phyloP scores from a whole-genome alignment of 2,797 vertebrate species.

The Ctenosaura bakeri region DNA sequence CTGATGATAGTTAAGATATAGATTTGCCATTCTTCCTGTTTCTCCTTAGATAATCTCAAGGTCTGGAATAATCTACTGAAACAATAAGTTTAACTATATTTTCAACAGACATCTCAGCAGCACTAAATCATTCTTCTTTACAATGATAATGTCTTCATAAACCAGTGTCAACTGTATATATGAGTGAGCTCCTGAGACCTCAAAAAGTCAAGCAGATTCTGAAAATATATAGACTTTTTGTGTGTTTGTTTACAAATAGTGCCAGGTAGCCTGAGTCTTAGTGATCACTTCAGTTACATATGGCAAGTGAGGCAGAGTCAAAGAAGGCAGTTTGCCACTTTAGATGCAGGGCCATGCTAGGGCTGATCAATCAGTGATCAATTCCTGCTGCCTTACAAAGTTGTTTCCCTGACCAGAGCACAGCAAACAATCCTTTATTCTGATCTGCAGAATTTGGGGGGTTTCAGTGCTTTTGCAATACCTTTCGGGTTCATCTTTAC shows the following conservation, averaged over 20 bases:
- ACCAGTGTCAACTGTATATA: background rate
- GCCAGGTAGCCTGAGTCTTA: background rate
- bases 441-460: too few relatives aligned
- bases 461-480: background rate
- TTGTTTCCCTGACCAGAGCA: background rate
- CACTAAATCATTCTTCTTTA: background rate
- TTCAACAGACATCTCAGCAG: background rate
- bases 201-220: conserved; percentile 1
- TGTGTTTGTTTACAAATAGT: background rate
- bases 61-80: background rate
- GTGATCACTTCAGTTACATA: background rate
- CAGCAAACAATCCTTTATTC: background rate
- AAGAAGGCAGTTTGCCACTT: background rate
- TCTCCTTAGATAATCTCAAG: rapidly evolving
- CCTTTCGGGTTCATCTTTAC: background rate
- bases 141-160: background rate
- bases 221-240: conserved; percentile 23
- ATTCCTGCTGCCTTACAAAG: background rate
- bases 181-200: background rate
- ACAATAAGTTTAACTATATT: background rate
- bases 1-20: conserved; percentile 24
- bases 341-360: background rate
- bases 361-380: background rate
- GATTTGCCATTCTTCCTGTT: background rate
- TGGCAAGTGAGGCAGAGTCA: background rate